Evolutionary conservation across 2,113 vertebrate species (phyloP), one percentile per base, ranked within the genome.

Genomic region (Poeciliopsis occidentalis): DNA sequence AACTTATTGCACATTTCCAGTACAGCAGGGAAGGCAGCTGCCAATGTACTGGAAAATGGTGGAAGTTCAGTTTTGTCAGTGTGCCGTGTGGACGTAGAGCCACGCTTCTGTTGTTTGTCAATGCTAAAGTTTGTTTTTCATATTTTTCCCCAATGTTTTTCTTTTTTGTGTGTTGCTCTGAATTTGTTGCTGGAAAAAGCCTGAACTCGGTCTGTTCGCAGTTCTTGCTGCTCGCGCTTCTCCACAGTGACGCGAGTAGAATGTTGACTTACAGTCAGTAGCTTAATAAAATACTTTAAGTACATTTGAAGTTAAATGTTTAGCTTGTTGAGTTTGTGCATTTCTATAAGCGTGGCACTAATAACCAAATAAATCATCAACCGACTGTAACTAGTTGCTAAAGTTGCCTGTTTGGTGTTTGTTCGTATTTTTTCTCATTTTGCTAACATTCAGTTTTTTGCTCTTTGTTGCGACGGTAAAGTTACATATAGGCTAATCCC

Each of bases 1-100:
- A 90, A 92, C 73, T 94, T 94, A 79, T 89, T 89, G 81, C 89
- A 91, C 88, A 92, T 90, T 91, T 89, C 75, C 87, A 90, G 90
- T 82, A 63, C 70, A 61, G 85, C 86, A 17, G 54, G 71, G 78
- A 77, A 79, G 78, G 76, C 70, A 57, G 75, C 69, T 63, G 83
- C 62, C 83, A 76, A 84, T 89, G 87, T 83, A 78, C 86, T 84
- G 89, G 87, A 86, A 91, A 92, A 93, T 93, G 92, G 91, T 91
- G 92, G 92, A 88, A 85, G 83, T 75, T 47, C 44, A 47, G 1
- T 47, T 65, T 67, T 79, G 80, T 63, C 79, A 85, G 72, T 77
- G 79, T 80, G 83, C 64, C 51, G 2, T 6, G 60, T 57, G 22
- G 68, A 70, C 62, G 47, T 73, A 72, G 41, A 61, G 47, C 57